Evolutionary conservation across 2,888 invertebrate species (phyloP), one percentile per base, ranked within the genome.

Genomic region (Leucophenga maculata): DNA sequence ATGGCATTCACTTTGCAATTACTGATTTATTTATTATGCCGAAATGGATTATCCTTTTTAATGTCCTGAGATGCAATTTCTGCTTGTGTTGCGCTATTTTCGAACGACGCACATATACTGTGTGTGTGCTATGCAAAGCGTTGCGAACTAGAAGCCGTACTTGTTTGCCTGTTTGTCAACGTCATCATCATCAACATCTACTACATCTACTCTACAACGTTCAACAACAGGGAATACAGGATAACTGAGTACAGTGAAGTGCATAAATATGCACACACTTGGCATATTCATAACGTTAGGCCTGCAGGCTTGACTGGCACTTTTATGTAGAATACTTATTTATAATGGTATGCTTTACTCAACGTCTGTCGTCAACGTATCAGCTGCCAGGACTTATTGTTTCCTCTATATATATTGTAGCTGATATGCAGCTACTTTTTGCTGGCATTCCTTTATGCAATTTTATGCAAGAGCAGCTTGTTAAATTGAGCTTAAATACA

Each of bases 21-120:
- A 84, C 78, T 77, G 82, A 78, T 77, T 77, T 77, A 85, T 84
- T 85, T 84, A 80, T 82, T 82, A 82, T 80, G 82, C 79, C 78
- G 79, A 86, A 85, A 84, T 80, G 82, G 85, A 86, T 86, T 83
- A 86, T 85, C 82, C 78, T 76, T 78, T 75, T 70, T 78, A 77
- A 78, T 77, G 77, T 76, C 77, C 76, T 76, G 77, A 75, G 74
- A 78, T 83, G 77, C 76, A 75, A 82, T 85, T 84, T 83, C 73
- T 79, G 85, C 84, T 78, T 78, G 78, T 77, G 77, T 74, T 77
- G 79, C 39, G 11, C 82, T 76, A 78, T 82, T 82, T 81, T 80
- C 68, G 46, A 16, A 13, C 20, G 69, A 69, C 16, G 26, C 39
- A 39, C 39, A 39, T 31, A 44, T 18, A 44, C 46, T 71, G 68